A percentile compares a stretch with the other conserved stretches of the same genome.
Conservation (phyloP, 2,888 invertebrate species). For the Didymodactylos carnosus region DNA sequence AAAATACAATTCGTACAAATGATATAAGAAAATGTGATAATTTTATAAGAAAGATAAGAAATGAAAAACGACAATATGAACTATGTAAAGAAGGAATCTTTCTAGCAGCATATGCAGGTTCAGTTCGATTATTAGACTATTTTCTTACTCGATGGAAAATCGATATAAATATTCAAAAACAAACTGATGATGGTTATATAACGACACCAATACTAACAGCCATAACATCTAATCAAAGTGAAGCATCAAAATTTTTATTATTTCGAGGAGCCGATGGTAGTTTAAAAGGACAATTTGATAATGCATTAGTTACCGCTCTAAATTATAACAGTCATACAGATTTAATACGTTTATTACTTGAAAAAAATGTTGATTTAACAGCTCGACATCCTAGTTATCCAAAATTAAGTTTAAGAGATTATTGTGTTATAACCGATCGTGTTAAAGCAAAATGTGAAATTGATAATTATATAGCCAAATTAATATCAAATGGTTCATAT, state of each 20-base stretch:
- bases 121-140: conserved; percentile 6
- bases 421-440: conserved; percentile 11
- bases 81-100: background rate
- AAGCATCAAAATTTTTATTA: conserved; percentile 10
- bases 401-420: conserved; percentile 10
- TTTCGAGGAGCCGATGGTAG: conserved; percentile 5
- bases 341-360: conserved; percentile 8
- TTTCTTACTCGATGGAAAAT: conserved; percentile 1
- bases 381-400: conserved; percentile 4
- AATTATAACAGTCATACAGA: conserved; percentile 6
- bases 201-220: conserved; percentile 2
- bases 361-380: conserved; percentile 11
- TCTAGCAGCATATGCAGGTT: conserved; percentile 5
- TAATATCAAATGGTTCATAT: conserved; percentile 5
- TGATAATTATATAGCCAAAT: conserved; percentile 4
- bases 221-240: conserved; percentile 1
- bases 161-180: background rate
- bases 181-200: background rate
- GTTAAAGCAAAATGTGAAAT: conserved; percentile 8
- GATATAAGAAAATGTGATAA: background rate
- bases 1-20: background rate
- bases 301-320: conserved; percentile 9
- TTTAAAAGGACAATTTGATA: conserved; percentile 1
- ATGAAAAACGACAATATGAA: background rate
- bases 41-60: background rate